These are phyloP conservation scores for Tachina grossa DNA, from an alignment of 2,888 invertebrate species.

Conservation along the genomic window DNA sequence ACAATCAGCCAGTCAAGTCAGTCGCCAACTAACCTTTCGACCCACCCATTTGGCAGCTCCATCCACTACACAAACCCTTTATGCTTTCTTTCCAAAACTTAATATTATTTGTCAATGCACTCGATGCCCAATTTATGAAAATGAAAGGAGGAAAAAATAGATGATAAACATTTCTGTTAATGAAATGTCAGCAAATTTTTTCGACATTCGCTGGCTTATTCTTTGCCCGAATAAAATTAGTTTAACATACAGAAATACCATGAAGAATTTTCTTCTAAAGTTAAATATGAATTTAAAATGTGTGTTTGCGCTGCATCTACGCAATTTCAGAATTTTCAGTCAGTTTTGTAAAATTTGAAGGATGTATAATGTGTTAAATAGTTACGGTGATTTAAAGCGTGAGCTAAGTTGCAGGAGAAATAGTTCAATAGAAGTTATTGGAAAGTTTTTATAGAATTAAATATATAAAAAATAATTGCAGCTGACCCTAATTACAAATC, in stretches of 20 bases:
- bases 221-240: constrained; percentile 59
- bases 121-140: constrained; percentile 56
- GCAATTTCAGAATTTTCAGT: not conserved
- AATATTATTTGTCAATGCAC: constrained; percentile 55
- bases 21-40: constrained; percentile 24
- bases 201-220: not conserved
- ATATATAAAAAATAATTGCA: no score
- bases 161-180: constrained; percentile 62
- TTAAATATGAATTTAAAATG: not conserved
- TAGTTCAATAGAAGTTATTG: no score
- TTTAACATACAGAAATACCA: constrained; percentile 2
- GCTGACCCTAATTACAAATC: no score
- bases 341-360: no score
- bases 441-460: no score
- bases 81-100: constrained; percentile 24
- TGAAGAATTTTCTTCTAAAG: not conserved
- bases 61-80: not conserved
- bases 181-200: constrained; percentile 74
- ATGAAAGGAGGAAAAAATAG: constrained; percentile 25
- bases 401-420: no score
- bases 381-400: no score
- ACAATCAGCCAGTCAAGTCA: constrained; percentile 16
- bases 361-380: no score
- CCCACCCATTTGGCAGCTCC: constrained; percentile 4
- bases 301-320: not conserved